Base-by-base conservation (phyloP, 2,888 invertebrate genomes). In the Trichogramma evanescens region DNA sequence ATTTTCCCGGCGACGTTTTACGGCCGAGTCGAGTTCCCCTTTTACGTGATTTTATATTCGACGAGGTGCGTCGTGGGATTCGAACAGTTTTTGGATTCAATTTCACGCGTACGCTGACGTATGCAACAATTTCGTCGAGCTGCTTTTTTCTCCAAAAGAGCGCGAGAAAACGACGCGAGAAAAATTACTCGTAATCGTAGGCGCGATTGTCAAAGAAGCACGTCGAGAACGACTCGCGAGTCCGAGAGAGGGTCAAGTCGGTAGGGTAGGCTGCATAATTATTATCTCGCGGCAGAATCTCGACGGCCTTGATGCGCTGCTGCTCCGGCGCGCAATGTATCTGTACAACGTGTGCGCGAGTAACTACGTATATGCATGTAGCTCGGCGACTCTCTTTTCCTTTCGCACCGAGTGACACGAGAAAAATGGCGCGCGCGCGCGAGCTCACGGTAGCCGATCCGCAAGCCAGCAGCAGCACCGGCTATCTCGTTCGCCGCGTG, bases 281-380 rank as follows among this genome's bases (percentile, higher is more conserved):
- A 26, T 7, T 39, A 58, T 61, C 51, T 57, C 54, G 42, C 50
- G 4, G 13, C 48, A 38, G 41, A 55, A 62, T 62, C 58, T 62
- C 50, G 55, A 50, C 52, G 55, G 54, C 55, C 58, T 62, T 58
- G 58, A 45, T 41, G 53, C 26, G 10, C 38, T 13, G 49, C 26
- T 13, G 41, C 39, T 48, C 26, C 3, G 42, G 41, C 50, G 45
- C 8, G 10, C 10, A 48, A 48, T 6, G 10, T 48, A 48, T 26
- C 10, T 10, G 10, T 8, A 6, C 45, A 45, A 5, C 45, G 10
- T 48, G n/a, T 48, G 5, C 26, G 6, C 6, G 6, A 13, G 48
- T 13, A 13, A 48, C 9, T 13, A 13, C 45, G 45, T 44, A 40
- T 52, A 56, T 13, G 56, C 49, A 10, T 50, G 52, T n/a, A 39